Evolutionary conservation across 1,140 invertebrate species (phyloP).

Genomic region (Chelonus insularis): DNA sequence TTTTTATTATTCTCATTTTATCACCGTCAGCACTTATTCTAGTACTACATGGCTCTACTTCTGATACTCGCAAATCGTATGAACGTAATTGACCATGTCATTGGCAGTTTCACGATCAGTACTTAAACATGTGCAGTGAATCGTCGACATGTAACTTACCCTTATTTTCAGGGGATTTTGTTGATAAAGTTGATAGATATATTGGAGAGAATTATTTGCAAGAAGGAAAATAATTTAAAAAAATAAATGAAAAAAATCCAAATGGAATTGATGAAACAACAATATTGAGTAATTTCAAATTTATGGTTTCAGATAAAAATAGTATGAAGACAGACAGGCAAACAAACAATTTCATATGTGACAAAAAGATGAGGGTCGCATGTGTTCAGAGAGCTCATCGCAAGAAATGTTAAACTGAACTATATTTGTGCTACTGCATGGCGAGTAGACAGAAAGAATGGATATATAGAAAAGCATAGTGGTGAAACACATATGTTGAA

Average conservation of each 20-base stretch:
- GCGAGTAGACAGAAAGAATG: too few relatives aligned
- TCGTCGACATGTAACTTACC: neutral
- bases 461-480: neutral
- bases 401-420: neutral
- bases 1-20: neutral
- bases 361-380: neutral
- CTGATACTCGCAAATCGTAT: slow-evolving; percentile 14
- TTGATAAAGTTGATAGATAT: neutral
- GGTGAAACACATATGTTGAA: slow-evolving; percentile 24
- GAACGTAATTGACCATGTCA: slow-evolving; percentile 23
- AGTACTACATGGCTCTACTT: neutral
- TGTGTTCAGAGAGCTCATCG: neutral
- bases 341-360: neutral
- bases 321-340: neutral
- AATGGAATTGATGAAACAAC: too few relatives aligned
- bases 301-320: too few relatives aligned
- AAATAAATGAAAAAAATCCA: too few relatives aligned
- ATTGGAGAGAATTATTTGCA: too few relatives aligned
- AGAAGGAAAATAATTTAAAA: too few relatives aligned
- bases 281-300: too few relatives aligned
- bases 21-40: neutral
- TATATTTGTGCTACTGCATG: neutral
- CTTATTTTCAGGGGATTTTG: neutral
- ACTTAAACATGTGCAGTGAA: neutral
- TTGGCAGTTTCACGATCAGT: neutral